phyloP scores from a whole-genome alignment of 2,797 vertebrate genomes.

The Eulemur coronatus region DNA sequence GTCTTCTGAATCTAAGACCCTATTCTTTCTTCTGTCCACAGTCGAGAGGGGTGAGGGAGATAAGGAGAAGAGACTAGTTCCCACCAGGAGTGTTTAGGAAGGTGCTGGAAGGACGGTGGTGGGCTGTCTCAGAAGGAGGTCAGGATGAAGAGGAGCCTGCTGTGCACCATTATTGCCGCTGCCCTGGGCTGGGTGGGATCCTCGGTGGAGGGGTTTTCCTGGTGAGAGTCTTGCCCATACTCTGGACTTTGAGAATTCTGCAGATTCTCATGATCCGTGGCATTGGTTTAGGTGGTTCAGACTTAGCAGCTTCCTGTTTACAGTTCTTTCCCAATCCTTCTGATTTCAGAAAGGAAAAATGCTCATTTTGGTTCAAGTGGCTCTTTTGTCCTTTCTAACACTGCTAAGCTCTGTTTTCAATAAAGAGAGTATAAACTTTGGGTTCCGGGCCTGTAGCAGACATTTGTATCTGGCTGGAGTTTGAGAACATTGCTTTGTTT shows the following conservation, averaged over 20 bases:
- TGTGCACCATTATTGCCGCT: accelerated
- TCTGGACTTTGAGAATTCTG: not conserved
- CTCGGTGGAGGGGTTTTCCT: not conserved
- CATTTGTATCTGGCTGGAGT: not conserved
- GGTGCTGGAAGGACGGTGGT: not conserved
- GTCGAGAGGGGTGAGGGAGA: not conserved
- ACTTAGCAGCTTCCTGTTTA: not conserved
- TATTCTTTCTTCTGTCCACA: not conserved
- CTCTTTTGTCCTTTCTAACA: not conserved
- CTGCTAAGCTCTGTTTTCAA: not conserved
- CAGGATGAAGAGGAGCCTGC: not conserved
- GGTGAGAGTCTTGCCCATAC: not conserved
- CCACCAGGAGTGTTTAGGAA: not conserved
- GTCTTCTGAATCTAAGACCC: not conserved
- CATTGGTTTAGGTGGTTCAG: not conserved
- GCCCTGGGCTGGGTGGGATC: not conserved
- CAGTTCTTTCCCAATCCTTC: not conserved
- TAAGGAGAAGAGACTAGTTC: not conserved
- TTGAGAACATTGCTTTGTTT: not conserved
- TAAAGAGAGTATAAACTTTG: not conserved
- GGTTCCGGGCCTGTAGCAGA: not conserved
- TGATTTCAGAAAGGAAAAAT: not conserved
- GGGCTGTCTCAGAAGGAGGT: not conserved
- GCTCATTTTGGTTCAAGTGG: not conserved
- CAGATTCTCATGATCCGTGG: not conserved